These are phyloP conservation scores for Sipha maydis DNA, from an alignment of 2,888 invertebrate species.

Conservation along the genomic window DNA sequence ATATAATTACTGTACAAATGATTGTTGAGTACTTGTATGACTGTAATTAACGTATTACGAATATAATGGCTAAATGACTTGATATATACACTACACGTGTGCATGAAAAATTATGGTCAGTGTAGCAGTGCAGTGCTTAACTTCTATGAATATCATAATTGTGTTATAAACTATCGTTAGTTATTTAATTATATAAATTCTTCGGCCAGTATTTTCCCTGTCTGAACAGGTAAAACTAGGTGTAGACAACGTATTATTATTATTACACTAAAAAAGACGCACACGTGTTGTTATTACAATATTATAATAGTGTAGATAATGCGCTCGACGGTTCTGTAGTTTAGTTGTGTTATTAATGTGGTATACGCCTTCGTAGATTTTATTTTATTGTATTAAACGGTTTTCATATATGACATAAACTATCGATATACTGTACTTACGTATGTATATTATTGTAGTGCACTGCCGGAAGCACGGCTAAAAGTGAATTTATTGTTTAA, in stretches of 20 bases:
- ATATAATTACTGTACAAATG: not conserved
- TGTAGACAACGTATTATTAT: not conserved
- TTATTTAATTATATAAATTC: not conserved
- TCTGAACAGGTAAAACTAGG: not conserved
- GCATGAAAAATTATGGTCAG: not conserved
- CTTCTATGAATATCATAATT: not conserved
- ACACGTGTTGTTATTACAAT: not conserved
- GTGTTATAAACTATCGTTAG: not conserved
- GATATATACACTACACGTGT: not conserved
- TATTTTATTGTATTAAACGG: slow-evolving; percentile 3
- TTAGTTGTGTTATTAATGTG: no score
- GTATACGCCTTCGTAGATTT: slow-evolving; percentile 2
- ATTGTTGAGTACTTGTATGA: not conserved
- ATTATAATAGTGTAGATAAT: not conserved
- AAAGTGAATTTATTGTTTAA: slow-evolving; percentile 14
- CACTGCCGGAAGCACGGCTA: not conserved
- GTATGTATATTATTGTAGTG: not conserved
- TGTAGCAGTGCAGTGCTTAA: not conserved
- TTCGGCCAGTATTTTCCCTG: not conserved
- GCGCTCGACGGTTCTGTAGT: not conserved
- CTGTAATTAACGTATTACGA: not conserved
- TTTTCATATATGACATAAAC: slow-evolving; percentile 18
- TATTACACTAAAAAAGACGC: not conserved
- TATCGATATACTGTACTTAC: slow-evolving; percentile 4
- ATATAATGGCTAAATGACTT: slow-evolving; percentile 1